These are phyloP conservation scores for Crenichthys baileyi DNA, from an alignment of 2,797 vertebrate species.

Conservation along the genomic window DNA sequence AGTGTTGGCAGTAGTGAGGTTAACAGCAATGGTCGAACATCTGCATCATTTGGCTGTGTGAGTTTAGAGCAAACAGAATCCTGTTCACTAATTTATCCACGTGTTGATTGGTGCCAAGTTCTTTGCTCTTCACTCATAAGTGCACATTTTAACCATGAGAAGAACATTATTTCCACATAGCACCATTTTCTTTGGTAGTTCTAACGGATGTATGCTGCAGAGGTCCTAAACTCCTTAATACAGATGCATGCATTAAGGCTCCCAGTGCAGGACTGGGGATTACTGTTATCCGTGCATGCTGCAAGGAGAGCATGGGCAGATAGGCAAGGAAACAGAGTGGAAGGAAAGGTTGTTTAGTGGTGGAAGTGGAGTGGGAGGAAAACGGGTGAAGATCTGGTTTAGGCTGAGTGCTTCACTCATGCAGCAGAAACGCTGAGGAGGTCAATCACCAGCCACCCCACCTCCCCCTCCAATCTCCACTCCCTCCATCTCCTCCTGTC, in stretches of 20 bases:
- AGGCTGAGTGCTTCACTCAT: slow-evolving; percentile 67
- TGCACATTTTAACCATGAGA: slow-evolving; percentile 5
- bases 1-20: background rate
- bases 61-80: background rate
- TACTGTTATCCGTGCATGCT: slow-evolving; percentile 46
- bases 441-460: slow-evolving; percentile 59
- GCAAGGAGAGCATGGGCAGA: slow-evolving; percentile 42
- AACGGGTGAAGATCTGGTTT: slow-evolving; percentile 72
- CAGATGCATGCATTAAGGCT: slow-evolving; percentile 21
- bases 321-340: slow-evolving; percentile 24
- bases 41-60: background rate
- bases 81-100: background rate
- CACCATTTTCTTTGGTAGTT: slow-evolving; percentile 16
- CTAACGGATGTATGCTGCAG: slow-evolving; percentile 28
- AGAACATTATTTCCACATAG: slow-evolving; percentile 10
- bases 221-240: slow-evolving; percentile 29
- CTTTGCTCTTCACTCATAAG: background rate
- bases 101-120: slow-evolving; percentile 11
- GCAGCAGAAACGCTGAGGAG: slow-evolving; percentile 73
- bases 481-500: slow-evolving; percentile 35
- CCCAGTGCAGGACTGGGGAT: slow-evolving; percentile 42
- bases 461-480: slow-evolving; percentile 12
- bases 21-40: background rate
- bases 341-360: slow-evolving; percentile 34
- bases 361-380: slow-evolving; percentile 51